These are phyloP conservation scores for Pelobates fuscus DNA, from an alignment of 2,113 vertebrate genomes.

Conservation along the genomic window DNA sequence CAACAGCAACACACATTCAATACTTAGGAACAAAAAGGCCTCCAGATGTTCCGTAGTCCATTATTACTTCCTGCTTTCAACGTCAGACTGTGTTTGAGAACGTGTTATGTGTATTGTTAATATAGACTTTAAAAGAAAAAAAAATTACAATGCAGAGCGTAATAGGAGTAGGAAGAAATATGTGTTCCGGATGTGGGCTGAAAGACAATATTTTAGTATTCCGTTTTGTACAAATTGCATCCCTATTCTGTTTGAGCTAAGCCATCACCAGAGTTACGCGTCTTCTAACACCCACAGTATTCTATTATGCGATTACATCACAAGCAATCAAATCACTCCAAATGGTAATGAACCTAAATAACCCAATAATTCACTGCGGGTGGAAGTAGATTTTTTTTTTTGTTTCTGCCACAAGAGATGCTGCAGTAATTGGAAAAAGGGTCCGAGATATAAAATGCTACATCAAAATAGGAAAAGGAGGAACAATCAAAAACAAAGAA, in stretches of 20 bases:
- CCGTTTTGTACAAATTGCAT: constrained; percentile 49
- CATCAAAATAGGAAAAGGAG: too few relatives aligned
- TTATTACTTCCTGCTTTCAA: constrained; percentile 59
- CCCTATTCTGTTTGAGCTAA: constrained; percentile 49
- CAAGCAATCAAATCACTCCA: constrained; percentile 18
- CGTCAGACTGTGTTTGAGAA: constrained; percentile 51
- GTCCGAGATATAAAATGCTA: neutral
- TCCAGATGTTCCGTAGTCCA: constrained; percentile 22
- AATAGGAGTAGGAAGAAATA: constrained; percentile 55
- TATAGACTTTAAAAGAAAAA: constrained; percentile 47
- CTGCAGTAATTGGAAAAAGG: neutral
- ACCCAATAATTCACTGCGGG: neutral
- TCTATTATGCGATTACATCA: constrained; percentile 47
- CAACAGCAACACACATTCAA: constrained; percentile 28
- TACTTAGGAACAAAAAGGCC: constrained; percentile 20
- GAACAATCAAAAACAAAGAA: too few relatives aligned
- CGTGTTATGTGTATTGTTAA: constrained; percentile 56
- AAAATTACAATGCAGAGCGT: constrained; percentile 53
- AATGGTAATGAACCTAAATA: constrained; percentile 23
- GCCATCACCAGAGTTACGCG: constrained; percentile 51
- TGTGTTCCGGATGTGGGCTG: constrained; percentile 60
- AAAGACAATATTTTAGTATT: constrained; percentile 51
- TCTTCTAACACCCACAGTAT: constrained; percentile 51
- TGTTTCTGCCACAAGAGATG: neutral
- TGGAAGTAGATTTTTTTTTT: neutral